These are phyloP conservation scores for Pocota personata DNA, from an alignment of 2,888 invertebrate genomes.

Conservation along the genomic window DNA sequence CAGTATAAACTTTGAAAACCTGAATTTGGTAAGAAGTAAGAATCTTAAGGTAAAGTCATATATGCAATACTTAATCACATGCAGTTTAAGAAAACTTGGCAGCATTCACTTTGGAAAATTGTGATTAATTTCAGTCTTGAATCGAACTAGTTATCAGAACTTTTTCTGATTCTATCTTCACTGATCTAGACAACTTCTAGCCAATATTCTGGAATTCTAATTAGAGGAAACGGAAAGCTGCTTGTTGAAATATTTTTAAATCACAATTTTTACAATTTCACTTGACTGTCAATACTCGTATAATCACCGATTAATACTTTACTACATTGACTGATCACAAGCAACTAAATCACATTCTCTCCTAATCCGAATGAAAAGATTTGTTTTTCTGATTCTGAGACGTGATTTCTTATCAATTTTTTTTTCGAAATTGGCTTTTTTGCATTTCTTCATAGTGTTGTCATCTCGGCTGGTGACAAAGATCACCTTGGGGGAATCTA, in stretches of 20 bases:
- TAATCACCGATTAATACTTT: constrained; percentile 7
- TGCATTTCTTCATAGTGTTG: constrained; percentile 42
- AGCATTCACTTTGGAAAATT: no score
- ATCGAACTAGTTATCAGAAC: no score
- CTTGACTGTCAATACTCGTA: background rate
- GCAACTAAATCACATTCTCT: background rate
- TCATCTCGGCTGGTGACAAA: background rate
- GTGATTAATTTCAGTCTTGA: no score
- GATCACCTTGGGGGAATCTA: constrained; percentile 19
- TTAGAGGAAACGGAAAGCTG: background rate
- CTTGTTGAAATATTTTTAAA: background rate
- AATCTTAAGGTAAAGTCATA: no score
- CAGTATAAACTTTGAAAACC: no score
- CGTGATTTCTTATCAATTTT: constrained; percentile 40
- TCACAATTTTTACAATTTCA: constrained; percentile 8
- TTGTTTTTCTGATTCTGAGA: background rate
- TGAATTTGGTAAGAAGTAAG: no score
- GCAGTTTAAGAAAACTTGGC: no score
- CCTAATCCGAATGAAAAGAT: background rate
- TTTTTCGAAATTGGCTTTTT: constrained; percentile 14
- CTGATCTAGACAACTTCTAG: no score
- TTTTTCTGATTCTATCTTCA: no score
- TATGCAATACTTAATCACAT: no score
- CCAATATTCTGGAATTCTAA: no score
- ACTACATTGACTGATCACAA: constrained; percentile 45